Evolutionary conservation across 2,797 vertebrate genomes (phyloP), one percentile per base, ranked within the genome.

Genomic region (Taenioides sp.): DNA sequence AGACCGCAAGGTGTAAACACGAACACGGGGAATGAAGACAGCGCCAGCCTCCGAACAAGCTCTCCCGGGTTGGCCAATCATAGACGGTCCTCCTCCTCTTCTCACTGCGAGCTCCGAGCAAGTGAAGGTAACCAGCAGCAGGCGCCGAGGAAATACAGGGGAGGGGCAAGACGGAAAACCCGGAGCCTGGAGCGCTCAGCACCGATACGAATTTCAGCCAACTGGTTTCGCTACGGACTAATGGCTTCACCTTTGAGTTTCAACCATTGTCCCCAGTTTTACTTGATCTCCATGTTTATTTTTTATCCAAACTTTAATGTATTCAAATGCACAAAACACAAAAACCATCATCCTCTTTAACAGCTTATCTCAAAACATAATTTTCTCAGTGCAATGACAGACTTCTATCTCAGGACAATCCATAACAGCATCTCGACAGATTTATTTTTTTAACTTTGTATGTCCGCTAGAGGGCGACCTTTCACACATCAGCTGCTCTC

Each of bases 1-100:
- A 75, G 76, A 88, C 91, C 91, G 80, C 82, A 86, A 91, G 91
- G 92, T 92, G 94, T 86, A 93, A 93, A 94, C 93, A 94, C 81
- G 87, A 85, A 84, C 90, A 91, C 86, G 82, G 87, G 43, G 84
- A 87, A 81, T 80, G 80, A 75, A 76, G 80, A 71, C 85, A 88
- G 76, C 63, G 85, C 87, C 89, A 91, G 88, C 88, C 89, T 91
- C 88, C 78, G 86, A 85, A 87, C 92, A 86, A 85, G 84, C 89
- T 86, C 76, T 43, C 83, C 89, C 84, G 76, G 84, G 73, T 87
- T 82, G 91, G 88, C 94, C 94, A 94, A 94, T 95, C 93, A 92
- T 65, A 83, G 58, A 80, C 74, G 82, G 81, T 74, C 89, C 88
- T 83, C 87, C 87, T 89, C 79, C 73, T 84, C 80, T 84, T 84